These are phyloP conservation scores for Momotus momota DNA, from an alignment of 2,797 vertebrate species.

Conservation along the genomic window DNA sequence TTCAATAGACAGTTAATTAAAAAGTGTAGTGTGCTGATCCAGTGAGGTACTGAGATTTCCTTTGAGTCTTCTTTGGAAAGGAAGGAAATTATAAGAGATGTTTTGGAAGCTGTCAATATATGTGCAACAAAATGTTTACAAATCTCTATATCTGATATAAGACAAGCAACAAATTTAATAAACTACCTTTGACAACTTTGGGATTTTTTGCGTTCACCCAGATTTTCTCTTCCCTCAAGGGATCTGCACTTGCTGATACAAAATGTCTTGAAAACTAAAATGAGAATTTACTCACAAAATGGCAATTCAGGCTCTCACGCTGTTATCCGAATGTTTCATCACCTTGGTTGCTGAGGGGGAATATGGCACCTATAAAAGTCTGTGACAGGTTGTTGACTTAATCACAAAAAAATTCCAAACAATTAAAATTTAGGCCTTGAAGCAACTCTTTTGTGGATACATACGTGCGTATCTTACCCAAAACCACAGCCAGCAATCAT, in stretches of 20 bases:
- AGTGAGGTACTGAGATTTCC: not conserved
- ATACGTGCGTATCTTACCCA: not conserved
- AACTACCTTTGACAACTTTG: not conserved
- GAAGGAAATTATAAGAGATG: not conserved
- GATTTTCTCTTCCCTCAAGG: not conserved
- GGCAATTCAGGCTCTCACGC: not conserved
- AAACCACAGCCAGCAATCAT: not conserved
- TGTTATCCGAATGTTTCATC: not conserved
- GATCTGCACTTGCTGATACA: not conserved
- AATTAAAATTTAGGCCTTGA: not conserved
- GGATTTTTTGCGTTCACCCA: not conserved
- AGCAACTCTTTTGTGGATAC: not conserved
- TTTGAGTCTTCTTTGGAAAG: not conserved
- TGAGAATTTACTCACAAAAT: not conserved
- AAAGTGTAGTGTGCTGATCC: not conserved
- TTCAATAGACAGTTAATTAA: not conserved
- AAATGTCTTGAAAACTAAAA: not conserved
- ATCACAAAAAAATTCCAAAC: not conserved
- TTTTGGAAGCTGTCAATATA: not conserved
- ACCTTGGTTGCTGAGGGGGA: not conserved
- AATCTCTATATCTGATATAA: not conserved
- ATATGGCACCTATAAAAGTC: not conserved
- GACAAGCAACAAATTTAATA: not conserved
- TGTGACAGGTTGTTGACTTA: not conserved
- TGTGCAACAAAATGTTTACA: not conserved